phyloP scores from a whole-genome alignment of 2,797 vertebrate genomes.

The Pelochelys cantorii region DNA sequence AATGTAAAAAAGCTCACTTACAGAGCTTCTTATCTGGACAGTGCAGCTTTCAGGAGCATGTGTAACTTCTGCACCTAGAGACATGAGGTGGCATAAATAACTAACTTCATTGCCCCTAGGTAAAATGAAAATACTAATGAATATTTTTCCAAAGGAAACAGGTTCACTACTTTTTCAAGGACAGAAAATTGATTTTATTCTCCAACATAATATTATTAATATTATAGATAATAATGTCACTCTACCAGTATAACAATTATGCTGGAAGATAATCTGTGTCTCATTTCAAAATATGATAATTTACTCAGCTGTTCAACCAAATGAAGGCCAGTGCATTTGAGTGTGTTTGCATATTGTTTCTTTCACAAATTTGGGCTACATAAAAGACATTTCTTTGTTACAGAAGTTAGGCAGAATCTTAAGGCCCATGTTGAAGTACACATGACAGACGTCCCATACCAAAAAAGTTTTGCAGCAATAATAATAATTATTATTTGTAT shows the following conservation, averaged over 20 bases:
- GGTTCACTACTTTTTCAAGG: not conserved
- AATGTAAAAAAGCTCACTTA: conserved; percentile 47
- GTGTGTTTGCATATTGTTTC: not conserved
- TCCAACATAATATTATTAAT: not conserved
- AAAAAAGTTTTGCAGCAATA: not conserved
- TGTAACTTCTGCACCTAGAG: conserved; percentile 41
- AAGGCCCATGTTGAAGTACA: not conserved
- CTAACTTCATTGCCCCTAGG: not conserved
- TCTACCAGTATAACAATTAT: not conserved
- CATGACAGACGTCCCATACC: not conserved
- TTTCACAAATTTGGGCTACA: conserved; percentile 13
- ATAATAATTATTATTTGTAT: not conserved
- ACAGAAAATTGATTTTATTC: not conserved
- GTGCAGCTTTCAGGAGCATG: conserved; percentile 53
- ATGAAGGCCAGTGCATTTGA: conserved; percentile 20
- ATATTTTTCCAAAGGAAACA: not conserved
- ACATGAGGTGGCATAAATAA: conserved; percentile 47
- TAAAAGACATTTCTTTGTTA: not conserved
- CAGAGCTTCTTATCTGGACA: conserved; percentile 52
- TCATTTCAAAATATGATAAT: not conserved
- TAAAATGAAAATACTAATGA: conserved; percentile 32
- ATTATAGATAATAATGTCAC: not conserved
- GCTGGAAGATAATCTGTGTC: not conserved
- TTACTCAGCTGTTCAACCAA: not conserved
- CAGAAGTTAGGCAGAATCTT: not conserved